phyloP scores from a whole-genome alignment of 2,797 vertebrate genomes.

The Myotis daubentonii region DNA sequence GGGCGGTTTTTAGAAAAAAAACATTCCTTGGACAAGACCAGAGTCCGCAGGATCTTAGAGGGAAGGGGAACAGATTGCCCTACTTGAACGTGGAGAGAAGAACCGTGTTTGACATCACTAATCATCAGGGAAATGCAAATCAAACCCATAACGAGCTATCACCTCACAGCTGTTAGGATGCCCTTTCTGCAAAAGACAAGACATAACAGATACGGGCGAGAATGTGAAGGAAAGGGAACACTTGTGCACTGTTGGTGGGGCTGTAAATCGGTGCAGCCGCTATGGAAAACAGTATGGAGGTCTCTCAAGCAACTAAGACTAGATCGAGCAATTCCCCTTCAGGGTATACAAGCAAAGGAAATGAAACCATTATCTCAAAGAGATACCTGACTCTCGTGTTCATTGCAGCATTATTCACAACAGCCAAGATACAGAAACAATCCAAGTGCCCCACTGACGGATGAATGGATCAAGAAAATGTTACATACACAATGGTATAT shows the following conservation, averaged over 20 bases:
- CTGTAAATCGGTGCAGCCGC: neutral
- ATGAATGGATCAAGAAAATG: neutral
- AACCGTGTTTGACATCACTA: neutral
- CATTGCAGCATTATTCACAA: neutral
- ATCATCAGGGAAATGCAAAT: neutral
- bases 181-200: neutral
- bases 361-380: neutral
- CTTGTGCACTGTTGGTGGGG: neutral
- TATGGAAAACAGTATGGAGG: neutral
- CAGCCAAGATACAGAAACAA: neutral
- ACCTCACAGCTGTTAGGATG: neutral
- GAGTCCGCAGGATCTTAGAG: neutral
- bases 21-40: neutral
- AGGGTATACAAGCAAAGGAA: neutral
- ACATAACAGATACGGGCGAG: neutral
- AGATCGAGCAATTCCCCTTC: neutral
- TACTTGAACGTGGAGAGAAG: neutral
- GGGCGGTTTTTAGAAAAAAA: neutral
- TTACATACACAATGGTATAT: neutral
- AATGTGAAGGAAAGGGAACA: neutral
- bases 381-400: neutral
- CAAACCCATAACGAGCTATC: neutral
- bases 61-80: neutral
- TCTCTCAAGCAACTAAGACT: neutral
- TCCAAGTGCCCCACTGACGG: neutral